Percentiles rank a stretch among this genome's conserved stretches.
Conservation (phyloP, 2,888 invertebrate species). For the Penaeus monodon region DNA sequence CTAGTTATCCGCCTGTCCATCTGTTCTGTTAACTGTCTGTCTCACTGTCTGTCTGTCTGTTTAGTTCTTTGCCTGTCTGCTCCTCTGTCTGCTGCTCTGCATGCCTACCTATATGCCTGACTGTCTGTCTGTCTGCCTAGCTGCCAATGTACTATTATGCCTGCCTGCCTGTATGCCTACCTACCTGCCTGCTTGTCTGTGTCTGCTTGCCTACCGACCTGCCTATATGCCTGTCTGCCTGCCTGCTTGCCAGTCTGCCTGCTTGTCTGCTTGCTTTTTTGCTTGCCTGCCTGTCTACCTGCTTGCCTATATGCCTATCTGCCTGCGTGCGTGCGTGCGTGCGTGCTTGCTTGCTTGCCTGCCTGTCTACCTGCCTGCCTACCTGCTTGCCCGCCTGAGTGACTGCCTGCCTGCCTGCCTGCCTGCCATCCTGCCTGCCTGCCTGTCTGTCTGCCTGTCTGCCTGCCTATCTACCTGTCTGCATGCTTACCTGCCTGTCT, state of each 20-base stretch:
- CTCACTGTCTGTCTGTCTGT: too few species aligned
- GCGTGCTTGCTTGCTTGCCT: too few species aligned
- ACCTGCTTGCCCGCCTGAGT: too few species aligned
- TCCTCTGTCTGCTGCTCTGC: not conserved
- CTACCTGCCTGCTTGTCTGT: not conserved
- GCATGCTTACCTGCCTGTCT: not conserved
- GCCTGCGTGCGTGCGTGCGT: too few species aligned
- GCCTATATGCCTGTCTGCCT: not conserved
- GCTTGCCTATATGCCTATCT: too few species aligned
- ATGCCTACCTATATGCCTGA: not conserved
- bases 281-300: not conserved
- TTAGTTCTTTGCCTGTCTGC: too few species aligned
- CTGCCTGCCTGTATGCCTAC: not conserved
- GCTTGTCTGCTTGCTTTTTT: not conserved
- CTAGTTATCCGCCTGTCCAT: too few species aligned
- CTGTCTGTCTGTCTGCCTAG: not conserved
- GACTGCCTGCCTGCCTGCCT: not conserved
- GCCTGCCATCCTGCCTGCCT: not conserved
- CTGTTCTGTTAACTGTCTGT: too few species aligned
- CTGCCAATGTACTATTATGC: not conserved
- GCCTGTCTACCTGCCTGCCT: too few species aligned
- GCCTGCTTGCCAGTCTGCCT: too few species aligned
- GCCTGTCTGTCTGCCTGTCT: not conserved
- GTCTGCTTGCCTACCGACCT: not conserved
- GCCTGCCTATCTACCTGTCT: not conserved